These are phyloP conservation scores for Drosophila borealis DNA, from an alignment of 2,888 invertebrate species.

Conservation along the genomic window DNA sequence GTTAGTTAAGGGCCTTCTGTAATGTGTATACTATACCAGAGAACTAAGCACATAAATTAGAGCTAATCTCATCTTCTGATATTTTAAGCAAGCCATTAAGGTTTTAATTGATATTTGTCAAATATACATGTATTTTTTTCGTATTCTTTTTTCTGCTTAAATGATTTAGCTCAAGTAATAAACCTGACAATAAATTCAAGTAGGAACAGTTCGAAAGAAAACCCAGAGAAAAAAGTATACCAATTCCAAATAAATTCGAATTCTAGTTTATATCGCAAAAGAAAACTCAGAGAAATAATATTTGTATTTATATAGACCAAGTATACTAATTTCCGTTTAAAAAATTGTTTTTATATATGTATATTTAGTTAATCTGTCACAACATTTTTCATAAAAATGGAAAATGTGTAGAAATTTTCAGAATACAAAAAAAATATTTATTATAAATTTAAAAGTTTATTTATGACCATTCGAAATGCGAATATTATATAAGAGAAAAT, in stretches of 20 bases:
- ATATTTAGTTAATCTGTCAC: slow-evolving; percentile 25
- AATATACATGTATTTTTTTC: neutral
- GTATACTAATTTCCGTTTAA: neutral
- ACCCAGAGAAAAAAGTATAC: no score
- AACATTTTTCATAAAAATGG: slow-evolving; percentile 25
- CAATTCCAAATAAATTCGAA: no score
- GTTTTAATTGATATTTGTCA: neutral
- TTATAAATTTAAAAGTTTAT: slow-evolving; percentile 29
- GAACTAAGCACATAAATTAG: neutral
- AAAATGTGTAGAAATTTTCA: slow-evolving; percentile 1
- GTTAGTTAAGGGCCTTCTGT: neutral
- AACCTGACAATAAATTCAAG: no score
- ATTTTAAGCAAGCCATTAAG: neutral
- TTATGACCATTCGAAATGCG: slow-evolving; percentile 13
- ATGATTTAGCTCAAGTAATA: no score
- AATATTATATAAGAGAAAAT: neutral
- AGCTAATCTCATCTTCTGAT: neutral
- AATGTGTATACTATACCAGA: neutral
- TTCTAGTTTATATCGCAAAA: no score
- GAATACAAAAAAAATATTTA: slow-evolving; percentile 5
- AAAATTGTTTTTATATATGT: slow-evolving; percentile 1
- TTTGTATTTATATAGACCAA: neutral
- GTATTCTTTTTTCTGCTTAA: no score
- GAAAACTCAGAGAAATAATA: no score
- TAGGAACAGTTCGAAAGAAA: no score